A percentile compares a stretch with the other conserved stretches of the same genome.
phyloP scores from a whole-genome alignment of 1,140 invertebrate species.

The Sminthurinus signatus region DNA sequence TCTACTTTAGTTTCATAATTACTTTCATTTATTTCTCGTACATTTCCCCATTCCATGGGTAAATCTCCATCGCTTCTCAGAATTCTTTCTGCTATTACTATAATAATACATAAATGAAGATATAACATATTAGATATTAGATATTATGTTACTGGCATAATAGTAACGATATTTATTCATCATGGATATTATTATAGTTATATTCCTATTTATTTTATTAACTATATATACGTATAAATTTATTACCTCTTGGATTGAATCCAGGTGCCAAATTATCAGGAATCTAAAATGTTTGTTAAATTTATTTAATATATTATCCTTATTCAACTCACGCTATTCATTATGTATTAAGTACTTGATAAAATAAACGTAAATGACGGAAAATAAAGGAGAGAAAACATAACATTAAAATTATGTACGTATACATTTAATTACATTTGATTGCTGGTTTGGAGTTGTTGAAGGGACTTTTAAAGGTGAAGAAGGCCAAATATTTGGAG shows the following conservation, averaged over 20 bases:
- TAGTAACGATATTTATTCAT: too few species aligned
- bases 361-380: not conserved
- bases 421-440: not conserved
- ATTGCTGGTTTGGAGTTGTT: not conserved
- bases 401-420: not conserved
- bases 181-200: too few species aligned
- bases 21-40: not conserved
- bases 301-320: not conserved
- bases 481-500: slow-evolving; percentile 73
- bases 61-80: slow-evolving; percentile 18
- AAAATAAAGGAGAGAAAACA: not conserved
- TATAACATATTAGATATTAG: too few species aligned
- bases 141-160: too few species aligned
- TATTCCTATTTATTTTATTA: too few species aligned
- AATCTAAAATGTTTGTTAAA: not conserved
- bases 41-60: not conserved
- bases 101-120: too few species aligned
- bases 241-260: slow-evolving; percentile 56
- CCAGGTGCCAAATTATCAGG: slow-evolving; percentile 64
- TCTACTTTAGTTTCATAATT: not conserved
- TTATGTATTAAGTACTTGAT: not conserved
- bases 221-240: too few species aligned
- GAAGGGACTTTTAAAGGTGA: slow-evolving; percentile 44
- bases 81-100: slow-evolving; percentile 34
- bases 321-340: not conserved